Base-by-base conservation (phyloP, 1,140 invertebrate species). In the Adelges cooleyi region DNA sequence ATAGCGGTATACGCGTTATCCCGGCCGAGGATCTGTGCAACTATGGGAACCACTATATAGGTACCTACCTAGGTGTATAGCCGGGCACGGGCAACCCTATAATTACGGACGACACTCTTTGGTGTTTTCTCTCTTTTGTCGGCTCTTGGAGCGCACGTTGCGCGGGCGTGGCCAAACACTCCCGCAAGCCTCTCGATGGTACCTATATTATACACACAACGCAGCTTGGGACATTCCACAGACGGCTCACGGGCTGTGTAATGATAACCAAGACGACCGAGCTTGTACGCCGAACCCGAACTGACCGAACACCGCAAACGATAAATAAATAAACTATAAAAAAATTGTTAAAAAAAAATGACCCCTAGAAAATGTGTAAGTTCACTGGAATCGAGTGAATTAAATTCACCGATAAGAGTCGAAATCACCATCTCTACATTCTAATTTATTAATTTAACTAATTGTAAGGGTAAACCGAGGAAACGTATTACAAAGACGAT, bases 161-260 rank as follows among this genome's bases (percentile, higher is more conserved):
- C 54, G 54, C 27, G 54, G 54, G 54, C 54, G 54, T 59, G 54
- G 42, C 54, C 54, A 59, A 59, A 59, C 42, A 59, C 54, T 59
- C 40, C 54, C 54, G 40, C 54, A 25, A 44, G 53, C 53, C 33
- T 42, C 17, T 17, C 44, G 44, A n/a, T n/a, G n/a, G n/a, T n/a
- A n/a, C n/a, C n/a, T n/a, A n/a, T n/a, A n/a, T n/a, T n/a, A n/a
- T 18, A 18, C 44, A 20, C 44, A 17, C 44, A 4, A 49, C 46
- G 1, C 17, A 53, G 17, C 51, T 53, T 53, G 33, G n/a, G 33
- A 38, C 33, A 53, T 53, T 53, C 51, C 51, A 38, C 29, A 36
- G 17, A 53, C 29, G 3, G 36, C 29, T 33, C 11, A 33, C 11
- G 11, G 5, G 11, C 29, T 5, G 4, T 8, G 40, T 44, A 44